These are phyloP conservation scores for Polietes domitor DNA, from an alignment of 2,888 invertebrate genomes.

Conservation along the genomic window DNA sequence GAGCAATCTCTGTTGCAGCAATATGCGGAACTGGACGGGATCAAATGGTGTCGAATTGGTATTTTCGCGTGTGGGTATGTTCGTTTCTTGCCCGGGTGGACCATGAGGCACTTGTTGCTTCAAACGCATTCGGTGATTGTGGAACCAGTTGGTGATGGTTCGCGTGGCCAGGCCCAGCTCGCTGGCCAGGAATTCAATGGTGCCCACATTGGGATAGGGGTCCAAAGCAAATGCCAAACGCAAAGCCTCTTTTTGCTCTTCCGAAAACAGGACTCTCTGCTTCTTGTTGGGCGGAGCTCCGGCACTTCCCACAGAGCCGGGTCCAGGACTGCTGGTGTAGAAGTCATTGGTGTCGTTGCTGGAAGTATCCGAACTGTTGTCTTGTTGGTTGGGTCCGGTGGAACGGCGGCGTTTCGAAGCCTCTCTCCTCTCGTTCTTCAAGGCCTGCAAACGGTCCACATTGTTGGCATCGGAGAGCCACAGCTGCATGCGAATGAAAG, in stretches of 20 bases:
- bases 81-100: slow-evolving; percentile 84
- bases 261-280: slow-evolving; percentile 97
- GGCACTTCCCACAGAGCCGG: slow-evolving; percentile 82
- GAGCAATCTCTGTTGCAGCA: slow-evolving; percentile 93
- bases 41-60: slow-evolving; percentile 91
- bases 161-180: slow-evolving; percentile 95
- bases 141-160: slow-evolving; percentile 99
- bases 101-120: slow-evolving; percentile 94
- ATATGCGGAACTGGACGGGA: slow-evolving; percentile 93
- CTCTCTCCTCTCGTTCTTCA: slow-evolving; percentile 94
- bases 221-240: slow-evolving; percentile 96
- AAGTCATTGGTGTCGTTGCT: slow-evolving; percentile 94
- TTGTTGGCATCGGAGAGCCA: slow-evolving; percentile 98
- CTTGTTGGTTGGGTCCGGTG: slow-evolving; percentile 90
- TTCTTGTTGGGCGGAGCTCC: slow-evolving; percentile 94
- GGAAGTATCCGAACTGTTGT: slow-evolving; percentile 93
- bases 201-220: slow-evolving; percentile 97
- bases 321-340: slow-evolving; percentile 92
- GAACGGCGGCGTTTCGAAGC: slow-evolving; percentile 94
- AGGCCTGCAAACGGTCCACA: slow-evolving; percentile 93
- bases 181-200: slow-evolving; percentile 96
- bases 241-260: slow-evolving; percentile 98
- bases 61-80: slow-evolving; percentile 87
- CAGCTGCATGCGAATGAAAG: slow-evolving; percentile 97
- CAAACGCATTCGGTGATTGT: slow-evolving; percentile 99